A percentile compares a stretch with the other conserved stretches of the same genome.
These are phyloP conservation scores for Amphipyra tragopoginis DNA, from an alignment of 2,888 invertebrate genomes.

Conservation along the genomic window DNA sequence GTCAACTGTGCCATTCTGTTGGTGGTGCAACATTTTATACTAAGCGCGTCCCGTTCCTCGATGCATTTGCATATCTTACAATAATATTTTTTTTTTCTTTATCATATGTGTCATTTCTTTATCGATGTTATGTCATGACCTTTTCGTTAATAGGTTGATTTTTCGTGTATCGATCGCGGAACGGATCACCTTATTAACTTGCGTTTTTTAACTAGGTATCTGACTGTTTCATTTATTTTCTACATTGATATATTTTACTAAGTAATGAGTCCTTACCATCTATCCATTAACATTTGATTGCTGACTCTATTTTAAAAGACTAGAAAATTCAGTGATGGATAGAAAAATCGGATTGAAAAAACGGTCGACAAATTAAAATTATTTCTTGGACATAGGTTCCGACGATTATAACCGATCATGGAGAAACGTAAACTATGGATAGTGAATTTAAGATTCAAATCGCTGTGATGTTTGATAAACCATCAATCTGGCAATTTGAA, in stretches of 20 bases:
- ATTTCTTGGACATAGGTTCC: too few species aligned
- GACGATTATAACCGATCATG: slow-evolving; percentile 1
- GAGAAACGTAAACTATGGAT: slow-evolving; percentile 4
- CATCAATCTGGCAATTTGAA: slow-evolving; percentile 23
- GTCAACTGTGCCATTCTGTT: slow-evolving; percentile 73
- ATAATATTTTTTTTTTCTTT: slow-evolving; percentile 55
- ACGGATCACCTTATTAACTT: neutral
- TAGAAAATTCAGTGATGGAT: too few species aligned
- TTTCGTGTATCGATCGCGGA: slow-evolving; percentile 7
- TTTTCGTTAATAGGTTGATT: slow-evolving; percentile 10
- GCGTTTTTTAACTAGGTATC: slow-evolving; percentile 1
- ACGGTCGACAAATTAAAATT: too few species aligned
- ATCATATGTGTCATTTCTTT: slow-evolving; percentile 28
- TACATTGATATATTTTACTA: neutral
- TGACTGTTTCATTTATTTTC: neutral
- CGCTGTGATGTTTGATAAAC: slow-evolving; percentile 18
- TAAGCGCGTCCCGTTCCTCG: slow-evolving; percentile 14
- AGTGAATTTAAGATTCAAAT: slow-evolving; percentile 7
- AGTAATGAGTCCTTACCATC: too few species aligned
- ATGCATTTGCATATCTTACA: slow-evolving; percentile 36
- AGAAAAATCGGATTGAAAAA: too few species aligned
- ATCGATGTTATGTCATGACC: slow-evolving; percentile 34
- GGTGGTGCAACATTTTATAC: slow-evolving; percentile 58
- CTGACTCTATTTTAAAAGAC: too few species aligned
- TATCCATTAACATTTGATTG: too few species aligned